A percentile compares a stretch with the other conserved stretches of the same genome.
Evolutionary conservation across 2,888 invertebrate genomes (phyloP).

Genomic region (Drosophila atripex): DNA sequence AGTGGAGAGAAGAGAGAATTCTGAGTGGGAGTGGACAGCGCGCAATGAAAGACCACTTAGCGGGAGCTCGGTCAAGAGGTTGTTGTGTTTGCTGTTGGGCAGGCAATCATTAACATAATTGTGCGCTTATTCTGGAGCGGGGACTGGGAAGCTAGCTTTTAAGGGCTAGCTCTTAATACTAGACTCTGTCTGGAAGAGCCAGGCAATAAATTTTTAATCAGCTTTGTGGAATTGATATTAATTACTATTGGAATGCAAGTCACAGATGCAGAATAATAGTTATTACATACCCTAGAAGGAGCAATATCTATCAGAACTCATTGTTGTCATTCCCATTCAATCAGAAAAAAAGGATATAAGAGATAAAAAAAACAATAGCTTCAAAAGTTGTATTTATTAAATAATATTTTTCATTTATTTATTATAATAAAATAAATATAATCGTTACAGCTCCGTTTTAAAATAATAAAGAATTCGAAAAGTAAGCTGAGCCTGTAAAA

Average conservation of each 20-base stretch:
- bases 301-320: too few species aligned
- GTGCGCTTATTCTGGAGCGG: slow-evolving; percentile 44
- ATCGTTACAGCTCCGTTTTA: too few species aligned
- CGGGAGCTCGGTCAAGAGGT: slow-evolving; percentile 47
- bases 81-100: slow-evolving; percentile 38
- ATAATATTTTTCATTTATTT: too few species aligned
- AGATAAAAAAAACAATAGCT: too few species aligned
- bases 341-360: too few species aligned
- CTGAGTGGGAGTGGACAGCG: slow-evolving; percentile 34
- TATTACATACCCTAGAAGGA: not conserved
- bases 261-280: not conserved
- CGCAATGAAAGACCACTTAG: slow-evolving; percentile 18
- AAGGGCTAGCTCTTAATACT: slow-evolving; percentile 6
- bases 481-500: too few species aligned
- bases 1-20: slow-evolving; percentile 29
- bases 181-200: not conserved
- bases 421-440: too few species aligned
- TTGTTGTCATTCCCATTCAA: too few species aligned
- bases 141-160: slow-evolving; percentile 1
- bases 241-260: slow-evolving; percentile 33
- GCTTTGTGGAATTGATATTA: slow-evolving; percentile 22
- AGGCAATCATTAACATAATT: slow-evolving; percentile 67
- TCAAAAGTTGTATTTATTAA: too few species aligned
- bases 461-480: too few species aligned
- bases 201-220: slow-evolving; percentile 29